Percentiles rank a stretch among this genome's conserved stretches.
Conservation (phyloP, 2,797 vertebrate genomes). For the Rhinella marina region DNA sequence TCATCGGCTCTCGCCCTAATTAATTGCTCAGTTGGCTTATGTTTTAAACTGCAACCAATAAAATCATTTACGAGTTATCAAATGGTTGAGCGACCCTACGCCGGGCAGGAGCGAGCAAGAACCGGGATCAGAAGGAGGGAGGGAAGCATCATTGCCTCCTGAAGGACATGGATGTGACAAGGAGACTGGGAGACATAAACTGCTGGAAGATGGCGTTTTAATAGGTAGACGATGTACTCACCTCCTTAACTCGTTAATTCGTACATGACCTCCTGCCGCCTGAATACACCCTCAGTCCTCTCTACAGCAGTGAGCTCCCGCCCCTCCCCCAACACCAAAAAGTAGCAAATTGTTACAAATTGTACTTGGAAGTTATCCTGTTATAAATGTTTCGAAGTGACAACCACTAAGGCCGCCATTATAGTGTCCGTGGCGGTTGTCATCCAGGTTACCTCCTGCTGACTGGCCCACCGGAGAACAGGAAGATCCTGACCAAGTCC, state of each 20-base stretch:
- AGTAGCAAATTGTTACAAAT: neutral
- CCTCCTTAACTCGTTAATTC: conserved; percentile 12
- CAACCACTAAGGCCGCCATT: too few relatives aligned
- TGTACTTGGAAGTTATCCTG: neutral
- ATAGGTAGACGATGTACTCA: conserved; percentile 9
- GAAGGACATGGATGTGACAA: conserved; percentile 47
- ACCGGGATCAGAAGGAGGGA: neutral
- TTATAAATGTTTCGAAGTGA: too few relatives aligned
- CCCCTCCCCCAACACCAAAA: neutral
- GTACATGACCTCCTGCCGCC: neutral
- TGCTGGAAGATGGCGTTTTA: neutral
- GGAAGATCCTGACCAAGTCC: too few relatives aligned
- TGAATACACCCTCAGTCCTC: neutral
- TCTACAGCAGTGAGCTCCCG: neutral
- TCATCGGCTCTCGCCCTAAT: conserved; percentile 50
- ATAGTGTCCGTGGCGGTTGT: too few relatives aligned
- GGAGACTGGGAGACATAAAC: conserved; percentile 18
- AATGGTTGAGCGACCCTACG: conserved; percentile 52
- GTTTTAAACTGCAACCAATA: conserved; percentile 58
- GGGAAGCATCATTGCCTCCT: conserved; percentile 47
- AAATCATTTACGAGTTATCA: conserved; percentile 61
- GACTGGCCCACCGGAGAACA: too few relatives aligned
- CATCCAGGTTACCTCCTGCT: too few relatives aligned
- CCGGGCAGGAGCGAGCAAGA: conserved; percentile 2
- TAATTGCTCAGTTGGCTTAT: conserved; percentile 56